phyloP scores from a whole-genome alignment of 2,797 vertebrate species.

The Gobio occitaniae region DNA sequence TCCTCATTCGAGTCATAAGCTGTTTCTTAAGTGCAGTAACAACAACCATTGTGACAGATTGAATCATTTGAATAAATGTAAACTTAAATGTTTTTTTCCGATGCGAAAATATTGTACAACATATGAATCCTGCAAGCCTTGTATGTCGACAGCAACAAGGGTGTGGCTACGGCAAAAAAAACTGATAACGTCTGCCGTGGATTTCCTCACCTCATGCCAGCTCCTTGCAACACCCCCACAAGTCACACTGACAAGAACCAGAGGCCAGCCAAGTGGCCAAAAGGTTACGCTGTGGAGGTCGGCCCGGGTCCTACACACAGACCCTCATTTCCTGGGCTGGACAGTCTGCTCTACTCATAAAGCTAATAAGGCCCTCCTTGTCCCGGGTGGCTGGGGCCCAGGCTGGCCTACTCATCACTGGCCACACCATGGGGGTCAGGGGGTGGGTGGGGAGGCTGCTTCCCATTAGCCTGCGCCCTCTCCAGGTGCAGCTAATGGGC shows the following conservation, averaged over 20 bases:
- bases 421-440: conserved; percentile 71
- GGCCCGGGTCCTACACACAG: conserved; percentile 75
- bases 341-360: conserved; percentile 87
- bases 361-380: conserved; percentile 89
- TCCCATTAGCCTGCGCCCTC: conserved; percentile 82
- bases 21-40: neutral
- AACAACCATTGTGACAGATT: neutral
- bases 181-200: conserved; percentile 23
- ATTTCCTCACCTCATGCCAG: conserved; percentile 49
- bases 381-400: conserved; percentile 70
- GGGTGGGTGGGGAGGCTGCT: conserved; percentile 73
- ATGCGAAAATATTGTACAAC: neutral
- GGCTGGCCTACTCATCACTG: conserved; percentile 70
- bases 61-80: neutral
- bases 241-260: conserved; percentile 82
- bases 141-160: conserved; percentile 1
- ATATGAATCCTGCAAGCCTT: neutral
- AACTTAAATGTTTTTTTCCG: neutral
- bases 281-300: conserved; percentile 84
- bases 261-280: conserved; percentile 80
- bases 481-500: conserved; percentile 92
- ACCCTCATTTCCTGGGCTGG: conserved; percentile 92
- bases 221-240: conserved; percentile 59
- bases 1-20: neutral
- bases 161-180: conserved; percentile 18